Base-by-base conservation (phyloP, 2,797 vertebrate species). In the Pipistrellus nathusii region DNA sequence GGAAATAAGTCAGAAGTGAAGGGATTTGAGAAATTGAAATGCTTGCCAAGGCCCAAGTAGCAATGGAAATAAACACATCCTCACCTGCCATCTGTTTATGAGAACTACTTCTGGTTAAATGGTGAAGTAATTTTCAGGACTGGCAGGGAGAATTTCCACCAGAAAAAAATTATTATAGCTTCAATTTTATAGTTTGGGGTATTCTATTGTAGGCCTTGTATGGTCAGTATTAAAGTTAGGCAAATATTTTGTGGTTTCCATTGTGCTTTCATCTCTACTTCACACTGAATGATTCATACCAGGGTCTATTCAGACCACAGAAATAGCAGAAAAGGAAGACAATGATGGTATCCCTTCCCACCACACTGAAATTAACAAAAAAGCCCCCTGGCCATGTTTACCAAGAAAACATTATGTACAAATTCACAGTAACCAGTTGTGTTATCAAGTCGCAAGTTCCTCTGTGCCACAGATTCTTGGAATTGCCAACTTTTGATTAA, bases 381-480 rank as follows among this genome's bases (percentile, higher is more conserved):
- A 88, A 85, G 21, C 35, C 83, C 46, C 41, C 27, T 75, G 69
- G 8, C 41, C 30, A 62, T 18, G 51, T 72, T 95, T 96, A 85
- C 82, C 62, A 53, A 55, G 93, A 88, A 96, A 93, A 41, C 2
- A n/a, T 0, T 20, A 15, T 10, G 38, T 21, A 30, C 17, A 21
- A 57, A 18, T 68, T 92, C 80, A 38, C 0, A 2, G 59, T 41
- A 46, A 72, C 18, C 2, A 6, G 68, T 25, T 62, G 51, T 53
- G 46, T n/a, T 27, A 12, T 32, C 53, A 48, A 86, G 25, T 64
- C 10, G 12, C 59, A 17, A 84, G 46, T 38, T 90, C 35, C 72
- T 84, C 72, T 81, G 2, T 5, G 32, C 17, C 41, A 8, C 3
- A 86, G 35, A 18, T 85, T 94, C 83, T 78, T 73, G 68, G 53